A percentile compares a stretch with the other conserved stretches of the same genome.
Conservation (phyloP, 2,113 vertebrate species). For the Rhizomys pruinosus region DNA sequence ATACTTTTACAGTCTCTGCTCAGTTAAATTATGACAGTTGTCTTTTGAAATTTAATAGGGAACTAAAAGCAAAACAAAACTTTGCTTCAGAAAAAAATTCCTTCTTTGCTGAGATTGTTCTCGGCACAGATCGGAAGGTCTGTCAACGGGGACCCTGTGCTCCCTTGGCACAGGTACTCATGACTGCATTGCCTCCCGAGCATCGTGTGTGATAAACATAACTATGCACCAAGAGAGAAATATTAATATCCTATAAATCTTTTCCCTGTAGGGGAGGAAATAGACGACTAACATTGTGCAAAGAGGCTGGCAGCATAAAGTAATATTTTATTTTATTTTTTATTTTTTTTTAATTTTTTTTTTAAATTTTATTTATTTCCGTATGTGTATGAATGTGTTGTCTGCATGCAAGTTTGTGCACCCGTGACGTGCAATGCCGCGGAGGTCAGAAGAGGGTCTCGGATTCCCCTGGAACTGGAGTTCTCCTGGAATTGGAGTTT, state of each 20-base stretch:
- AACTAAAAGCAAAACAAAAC: conserved; percentile 26
- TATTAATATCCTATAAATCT: conserved; percentile 33
- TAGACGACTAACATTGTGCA: background rate
- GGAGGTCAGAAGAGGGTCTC: no score
- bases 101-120: background rate
- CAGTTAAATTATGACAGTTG: background rate
- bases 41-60: conserved; percentile 21
- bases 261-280: background rate
- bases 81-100: conserved; percentile 10
- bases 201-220: conserved; percentile 4
- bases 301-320: background rate
- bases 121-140: background rate
- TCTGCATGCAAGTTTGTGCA: no score
- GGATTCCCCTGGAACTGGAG: no score
- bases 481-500: no score
- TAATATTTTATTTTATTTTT: conserved; percentile 43
- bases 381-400: no score
- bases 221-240: background rate
- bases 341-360: no score
- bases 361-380: no score
- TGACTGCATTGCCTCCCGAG: background rate
- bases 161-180: no score
- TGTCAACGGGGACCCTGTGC: background rate
- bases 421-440: no score
- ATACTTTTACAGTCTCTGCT: background rate